A percentile compares a stretch with the other conserved stretches of the same genome.
Conservation (phyloP, 2,888 invertebrate species). For the Platynereis dumerilii region DNA sequence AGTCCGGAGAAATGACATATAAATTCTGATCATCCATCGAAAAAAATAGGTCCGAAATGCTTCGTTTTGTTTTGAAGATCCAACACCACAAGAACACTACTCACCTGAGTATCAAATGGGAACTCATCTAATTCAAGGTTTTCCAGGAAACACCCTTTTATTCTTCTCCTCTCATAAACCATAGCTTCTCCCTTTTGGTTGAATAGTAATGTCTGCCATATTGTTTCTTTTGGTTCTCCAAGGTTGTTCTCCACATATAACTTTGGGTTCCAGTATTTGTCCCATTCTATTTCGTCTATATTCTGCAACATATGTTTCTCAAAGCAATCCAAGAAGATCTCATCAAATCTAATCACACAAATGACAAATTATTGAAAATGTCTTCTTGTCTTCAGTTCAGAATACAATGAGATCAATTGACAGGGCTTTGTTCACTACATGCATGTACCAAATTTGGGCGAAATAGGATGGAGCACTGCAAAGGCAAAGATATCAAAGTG, state of each 20-base stretch:
- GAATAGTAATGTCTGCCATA: slow-evolving; percentile 38
- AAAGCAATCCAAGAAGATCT: neutral
- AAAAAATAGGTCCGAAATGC: too few relatives aligned
- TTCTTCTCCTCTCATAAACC: slow-evolving; percentile 41
- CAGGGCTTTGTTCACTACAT: too few relatives aligned
- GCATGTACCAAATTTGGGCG: too few relatives aligned
- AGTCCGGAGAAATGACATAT: too few relatives aligned
- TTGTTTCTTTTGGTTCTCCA: slow-evolving; percentile 42
- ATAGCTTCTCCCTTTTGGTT: slow-evolving; percentile 37
- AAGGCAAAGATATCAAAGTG: too few relatives aligned
- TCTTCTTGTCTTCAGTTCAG: neutral
- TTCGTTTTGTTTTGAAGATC: too few relatives aligned
- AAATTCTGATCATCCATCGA: too few relatives aligned
- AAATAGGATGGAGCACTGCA: too few relatives aligned
- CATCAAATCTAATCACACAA: neutral
- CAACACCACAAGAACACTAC: too few relatives aligned
- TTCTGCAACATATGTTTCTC: slow-evolving; percentile 25
- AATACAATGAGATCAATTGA: neutral
- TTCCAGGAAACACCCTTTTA: slow-evolving; percentile 51
- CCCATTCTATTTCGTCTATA: slow-evolving; percentile 39
- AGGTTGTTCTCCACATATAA: slow-evolving; percentile 48
- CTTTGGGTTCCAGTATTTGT: slow-evolving; percentile 48
- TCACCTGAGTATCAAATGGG: slow-evolving; percentile 53
- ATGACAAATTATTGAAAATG: neutral
- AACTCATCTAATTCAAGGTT: slow-evolving; percentile 52